Conservation (phyloP, 2,888 invertebrate genomes). For the Lydus trimaculatus region DNA sequence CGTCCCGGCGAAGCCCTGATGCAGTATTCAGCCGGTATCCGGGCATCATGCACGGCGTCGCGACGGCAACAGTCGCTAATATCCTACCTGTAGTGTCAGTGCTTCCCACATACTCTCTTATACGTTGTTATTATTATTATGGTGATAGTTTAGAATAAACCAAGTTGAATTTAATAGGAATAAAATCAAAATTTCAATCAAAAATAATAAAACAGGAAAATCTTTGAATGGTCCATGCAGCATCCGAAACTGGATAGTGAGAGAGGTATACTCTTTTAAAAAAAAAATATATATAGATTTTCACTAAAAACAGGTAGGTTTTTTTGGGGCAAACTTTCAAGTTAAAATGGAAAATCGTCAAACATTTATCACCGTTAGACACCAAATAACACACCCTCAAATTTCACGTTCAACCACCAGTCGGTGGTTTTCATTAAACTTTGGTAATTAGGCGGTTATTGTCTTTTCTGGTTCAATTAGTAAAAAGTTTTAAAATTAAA, state of each 20-base stretch:
- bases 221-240: not conserved
- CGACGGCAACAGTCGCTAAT: conserved; percentile 44
- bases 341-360: not conserved
- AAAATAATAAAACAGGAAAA: not conserved
- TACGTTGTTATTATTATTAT: conserved; percentile 41
- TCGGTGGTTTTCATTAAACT: not conserved
- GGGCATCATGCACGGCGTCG: conserved; percentile 53
- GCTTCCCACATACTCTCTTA: conserved; percentile 43
- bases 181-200: not conserved
- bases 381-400: not conserved
- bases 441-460: not conserved
- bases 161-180: not conserved
- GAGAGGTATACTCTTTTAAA: not conserved
- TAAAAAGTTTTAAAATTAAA: not conserved
- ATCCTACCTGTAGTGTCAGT: conserved; percentile 48
- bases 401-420: not conserved
- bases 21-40: conserved; percentile 58
- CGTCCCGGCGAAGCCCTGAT: conserved; percentile 59
- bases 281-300: not conserved
- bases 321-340: not conserved
- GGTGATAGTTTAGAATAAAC: conserved; percentile 34
- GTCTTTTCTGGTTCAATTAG: not conserved
- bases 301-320: not conserved
- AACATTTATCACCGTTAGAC: not conserved
- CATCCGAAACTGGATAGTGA: not conserved